Percentiles rank a stretch among this genome's conserved stretches.
phyloP scores from a whole-genome alignment of 2,113 vertebrate species.

The Marmota monax region DNA sequence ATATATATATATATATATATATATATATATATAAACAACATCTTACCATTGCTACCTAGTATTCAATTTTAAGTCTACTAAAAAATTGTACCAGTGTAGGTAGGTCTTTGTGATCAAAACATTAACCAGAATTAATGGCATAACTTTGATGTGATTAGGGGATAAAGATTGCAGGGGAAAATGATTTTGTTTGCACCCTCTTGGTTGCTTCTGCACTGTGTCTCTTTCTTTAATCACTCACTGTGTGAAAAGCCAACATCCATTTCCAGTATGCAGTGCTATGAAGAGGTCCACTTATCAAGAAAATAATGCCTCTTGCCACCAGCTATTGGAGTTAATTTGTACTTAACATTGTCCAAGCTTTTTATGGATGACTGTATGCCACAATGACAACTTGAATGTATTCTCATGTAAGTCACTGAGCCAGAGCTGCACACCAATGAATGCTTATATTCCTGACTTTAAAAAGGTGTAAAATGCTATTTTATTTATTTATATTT shows the following conservation, averaged over 20 bases:
- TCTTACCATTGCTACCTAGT: neutral
- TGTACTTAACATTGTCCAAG: neutral
- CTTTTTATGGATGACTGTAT: neutral
- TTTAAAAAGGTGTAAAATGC: no score
- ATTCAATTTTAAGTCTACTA: neutral
- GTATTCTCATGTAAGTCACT: neutral
- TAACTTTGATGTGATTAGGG: no score
- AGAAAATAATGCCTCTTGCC: no score
- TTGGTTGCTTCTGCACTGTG: neutral
- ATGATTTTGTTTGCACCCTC: neutral
- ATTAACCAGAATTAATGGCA: neutral
- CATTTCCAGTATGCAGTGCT: rapidly evolving
- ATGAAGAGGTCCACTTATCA: neutral
- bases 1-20: neutral
- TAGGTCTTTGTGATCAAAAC: neutral
- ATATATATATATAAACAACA: neutral
- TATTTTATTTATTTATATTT: no score
- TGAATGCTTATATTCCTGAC: neutral
- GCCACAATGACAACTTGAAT: neutral
- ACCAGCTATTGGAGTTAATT: neutral
- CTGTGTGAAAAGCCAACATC: neutral
- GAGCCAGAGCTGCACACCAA: neutral
- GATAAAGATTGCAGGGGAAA: no score
- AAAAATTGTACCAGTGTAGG: neutral
- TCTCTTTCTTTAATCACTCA: neutral